Evolutionary conservation across 2,113 vertebrate genomes (phyloP), one percentile per base, ranked within the genome.

Genomic region (Coracopsis vasa): DNA sequence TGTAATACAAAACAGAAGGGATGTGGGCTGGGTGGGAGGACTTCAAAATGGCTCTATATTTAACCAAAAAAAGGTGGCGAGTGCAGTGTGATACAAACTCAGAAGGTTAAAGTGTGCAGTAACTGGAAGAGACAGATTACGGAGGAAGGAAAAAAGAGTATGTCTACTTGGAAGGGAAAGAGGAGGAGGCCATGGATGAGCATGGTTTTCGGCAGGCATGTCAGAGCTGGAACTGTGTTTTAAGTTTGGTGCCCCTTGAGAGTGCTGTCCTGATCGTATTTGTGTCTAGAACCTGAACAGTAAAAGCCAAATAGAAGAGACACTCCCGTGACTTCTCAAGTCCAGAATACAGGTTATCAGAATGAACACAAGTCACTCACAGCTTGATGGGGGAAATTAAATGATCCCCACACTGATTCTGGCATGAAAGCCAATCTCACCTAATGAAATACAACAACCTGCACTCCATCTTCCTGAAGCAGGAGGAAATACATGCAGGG

Each of bases 31-130:
- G 65, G 92, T 88, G 69, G 95, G 91, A 91, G 80, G 82, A n/a
- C 78, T 96, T 87, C 77, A 88, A 86, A 70, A 84, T 53, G 77
- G 65, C 72, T 94, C 95, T 96, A 93, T 96, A 95, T 96, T 96
- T 96, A 94, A 94, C n/a, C 1, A 50, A 37, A 65, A 92, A 92
- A 93, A 92, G 83, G 94, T 95, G 92, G 80, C 0, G 2, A 92
- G 80, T 61, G 53, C n/a, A 84, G 88, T 42, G 1, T 78, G 80
- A 96, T 88, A 92, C 69, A 86, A 86, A 84, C 31, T 79, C 86
- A 89, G 78, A 87, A 96, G 77, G 88, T 70, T 96, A 78, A 91
- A 91, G 82, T 67, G 69, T 92, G 88, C 48, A 7, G 41, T 70
- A 86, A 90, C 28, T 92, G 67, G 53, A 92, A 89, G 80, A 91